phyloP scores from a whole-genome alignment of 2,888 invertebrate genomes.

The Lithophane socia region DNA sequence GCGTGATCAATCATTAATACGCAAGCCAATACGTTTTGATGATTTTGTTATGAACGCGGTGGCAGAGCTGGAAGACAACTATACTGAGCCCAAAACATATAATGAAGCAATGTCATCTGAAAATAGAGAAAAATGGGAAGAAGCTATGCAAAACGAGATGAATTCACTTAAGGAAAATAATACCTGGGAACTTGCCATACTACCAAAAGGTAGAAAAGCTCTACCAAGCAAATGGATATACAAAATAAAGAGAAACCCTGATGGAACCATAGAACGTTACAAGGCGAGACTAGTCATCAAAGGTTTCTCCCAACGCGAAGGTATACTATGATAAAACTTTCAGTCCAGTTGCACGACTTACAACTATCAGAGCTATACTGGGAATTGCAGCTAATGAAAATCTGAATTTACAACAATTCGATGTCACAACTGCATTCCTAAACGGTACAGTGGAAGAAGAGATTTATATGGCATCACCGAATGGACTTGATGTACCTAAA shows the following conservation, averaged over 20 bases:
- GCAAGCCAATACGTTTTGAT: not conserved
- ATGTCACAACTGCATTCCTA: not conserved
- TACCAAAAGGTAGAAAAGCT: slow-evolving; percentile 1
- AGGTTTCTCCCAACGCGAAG: not conserved
- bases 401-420: not conserved
- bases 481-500: not conserved
- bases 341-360: not conserved
- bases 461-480: not conserved
- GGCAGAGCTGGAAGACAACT: not conserved
- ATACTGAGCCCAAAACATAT: too few relatives aligned
- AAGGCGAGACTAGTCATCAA: not conserved
- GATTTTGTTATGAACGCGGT: not conserved
- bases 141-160: not conserved
- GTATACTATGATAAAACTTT: not conserved
- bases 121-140: too few relatives aligned
- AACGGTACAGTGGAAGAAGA: not conserved
- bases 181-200: not conserved
- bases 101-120: too few relatives aligned
- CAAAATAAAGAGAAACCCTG: not conserved
- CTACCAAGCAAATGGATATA: not conserved
- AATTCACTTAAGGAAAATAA: not conserved
- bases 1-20: not conserved
- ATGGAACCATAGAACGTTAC: not conserved
- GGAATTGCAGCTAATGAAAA: not conserved
- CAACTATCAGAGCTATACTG: not conserved